Base-by-base conservation (phyloP, 2,113 vertebrate genomes). In the Eulacestoma nigropectus region DNA sequence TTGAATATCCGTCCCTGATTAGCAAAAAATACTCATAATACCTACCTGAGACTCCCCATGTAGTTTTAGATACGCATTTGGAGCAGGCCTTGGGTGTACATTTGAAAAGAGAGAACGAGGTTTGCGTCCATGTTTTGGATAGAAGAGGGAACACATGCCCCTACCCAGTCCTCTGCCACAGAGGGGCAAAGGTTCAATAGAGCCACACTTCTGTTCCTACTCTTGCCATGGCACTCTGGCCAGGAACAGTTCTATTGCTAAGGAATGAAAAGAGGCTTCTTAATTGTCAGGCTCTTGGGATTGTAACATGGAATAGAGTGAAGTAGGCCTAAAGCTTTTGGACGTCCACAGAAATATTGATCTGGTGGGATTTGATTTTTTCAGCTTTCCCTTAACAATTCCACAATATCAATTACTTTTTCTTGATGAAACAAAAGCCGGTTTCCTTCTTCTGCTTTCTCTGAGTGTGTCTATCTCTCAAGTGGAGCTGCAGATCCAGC, bases 341-440 rank as follows among this genome's bases (percentile, higher is more conserved):
- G 30, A 32, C 50, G 64, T 44, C n/a, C 3, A 8, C 15, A 57
- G 46, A 77, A 95, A 62, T 69, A 65, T 0, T 60, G 69, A 30
- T 42, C 41, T 57, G 42, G 27, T 44, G 19, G 4, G 27, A 25
- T 57, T 50, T 64, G 35, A 13, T 25, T 67, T 85, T 75, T 63
- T 41, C 14, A 39, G 19, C 44, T 50, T 87, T 64, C 39, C 23
- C 27, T 56, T 79, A 76, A 55, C 2, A 53, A 30, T 79, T 91
- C 35, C 30, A 39, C 0, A 0, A 16, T 82, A 67, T 29, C 35
- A 29, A 1, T 70, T 59, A 32, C 19, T 76, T 68, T 74, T 9
- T 59, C 16, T 25, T 35, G n/a, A 46, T 62, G 26, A 60, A 76
- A 76, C n/a, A 53, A 57, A 90, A 60, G 6, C 0, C 5, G 29